These are phyloP conservation scores for Egretta garzetta DNA, from an alignment of 2,113 vertebrate genomes.

Conservation along the genomic window DNA sequence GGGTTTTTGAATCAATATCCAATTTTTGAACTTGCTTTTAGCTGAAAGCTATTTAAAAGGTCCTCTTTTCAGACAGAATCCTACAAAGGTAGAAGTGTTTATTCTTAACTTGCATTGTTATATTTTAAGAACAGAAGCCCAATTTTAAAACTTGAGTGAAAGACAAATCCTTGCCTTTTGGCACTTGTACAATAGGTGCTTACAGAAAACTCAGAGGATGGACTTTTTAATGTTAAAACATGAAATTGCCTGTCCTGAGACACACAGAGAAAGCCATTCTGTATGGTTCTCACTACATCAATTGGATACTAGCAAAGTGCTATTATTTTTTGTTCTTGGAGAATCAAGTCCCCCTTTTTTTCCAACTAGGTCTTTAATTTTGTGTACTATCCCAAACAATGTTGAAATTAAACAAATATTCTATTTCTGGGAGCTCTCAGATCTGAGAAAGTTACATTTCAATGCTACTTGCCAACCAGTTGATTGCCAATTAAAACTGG, in stretches of 20 bases:
- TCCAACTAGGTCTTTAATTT: neutral
- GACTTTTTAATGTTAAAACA: neutral
- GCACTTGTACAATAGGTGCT: neutral
- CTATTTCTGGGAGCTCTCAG: neutral
- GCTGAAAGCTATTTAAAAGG: constrained; percentile 31
- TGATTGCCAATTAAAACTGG: neutral
- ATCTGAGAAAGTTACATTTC: neutral
- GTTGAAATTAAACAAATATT: neutral
- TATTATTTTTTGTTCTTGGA: neutral
- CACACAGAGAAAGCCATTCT: neutral
- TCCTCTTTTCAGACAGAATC: neutral
- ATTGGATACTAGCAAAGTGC: neutral
- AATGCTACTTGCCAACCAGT: neutral
- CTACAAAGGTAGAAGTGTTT: constrained; percentile 8
- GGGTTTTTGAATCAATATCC: constrained; percentile 37
- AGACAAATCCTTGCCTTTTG: neutral
- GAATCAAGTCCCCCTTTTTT: neutral
- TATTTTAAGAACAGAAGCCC: neutral
- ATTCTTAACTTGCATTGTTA: neutral
- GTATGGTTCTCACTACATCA: neutral
- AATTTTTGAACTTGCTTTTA: constrained; percentile 34
- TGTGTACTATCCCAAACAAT: neutral
- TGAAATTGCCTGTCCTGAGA: neutral
- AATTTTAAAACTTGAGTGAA: constrained; percentile 20
- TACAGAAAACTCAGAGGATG: neutral